Evolutionary conservation across 2,888 invertebrate species (phyloP), one percentile per base, ranked within the genome.

Genomic region (Alentia gelatinosa): DNA sequence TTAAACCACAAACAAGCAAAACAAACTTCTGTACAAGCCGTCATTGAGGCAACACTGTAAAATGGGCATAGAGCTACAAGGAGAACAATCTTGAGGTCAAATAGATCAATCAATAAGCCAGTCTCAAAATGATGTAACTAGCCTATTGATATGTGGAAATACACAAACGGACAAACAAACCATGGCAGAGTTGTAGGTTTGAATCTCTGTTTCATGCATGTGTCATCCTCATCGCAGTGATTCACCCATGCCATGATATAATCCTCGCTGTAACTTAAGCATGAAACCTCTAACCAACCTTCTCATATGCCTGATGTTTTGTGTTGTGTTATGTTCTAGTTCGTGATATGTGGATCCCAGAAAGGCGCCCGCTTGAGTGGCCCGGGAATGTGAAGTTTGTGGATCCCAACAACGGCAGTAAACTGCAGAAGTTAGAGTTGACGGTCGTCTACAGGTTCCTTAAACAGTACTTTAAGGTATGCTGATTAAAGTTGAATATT

Each of bases 351-450:
- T 79, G 79, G 79, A n/a, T 37, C n/a, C 15, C 1, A 4, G 1
- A 0, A 3, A 39, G 15, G 23, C 35, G 39, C 35, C 79, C 79
- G 23, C 15, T n/a, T 0, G 1, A 35, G 1, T 79, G 79, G 79
- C 35, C 19, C 12, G 26, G 37, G 15, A 19, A 9, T 19, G 79
- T 79, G 1, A 3, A 3, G 3, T 79, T 79, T 39, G 37, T 79
- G 12, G 79, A 79, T n/a, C 79, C 79, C 1, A 79, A 79, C 39
- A 79, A 79, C 39, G 79, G 79, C 37, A 79, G 39, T n/a, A 79
- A 79, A 35, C 79, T 79, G 15, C 35, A 33, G 37, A 35, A 79
- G 39, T 1, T 0, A 4, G 37, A 79, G 12, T 39, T 79, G 3
- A 1, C 5, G 37, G 39, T 23, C 35, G 39, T 79, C 15, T 37